A percentile compares a stretch with the other conserved stretches of the same genome.
Evolutionary conservation across 2,113 vertebrate species (phyloP).

Genomic region (Sylvilagus bachmani): DNA sequence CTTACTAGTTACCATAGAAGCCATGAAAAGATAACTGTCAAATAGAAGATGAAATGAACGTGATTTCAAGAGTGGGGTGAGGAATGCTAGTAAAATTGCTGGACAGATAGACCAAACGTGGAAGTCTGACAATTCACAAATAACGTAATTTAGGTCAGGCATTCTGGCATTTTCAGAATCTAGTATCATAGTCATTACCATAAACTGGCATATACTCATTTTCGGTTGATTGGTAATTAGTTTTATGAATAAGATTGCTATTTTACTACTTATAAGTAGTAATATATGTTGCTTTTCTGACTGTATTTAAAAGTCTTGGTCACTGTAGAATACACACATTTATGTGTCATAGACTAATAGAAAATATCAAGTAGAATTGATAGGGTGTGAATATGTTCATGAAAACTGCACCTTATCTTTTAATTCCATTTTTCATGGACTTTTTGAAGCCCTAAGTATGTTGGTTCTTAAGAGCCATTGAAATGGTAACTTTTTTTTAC

Average conservation of each 20-base stretch:
- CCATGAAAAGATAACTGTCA: neutral
- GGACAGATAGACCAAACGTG: neutral
- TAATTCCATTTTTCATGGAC: too few relatives aligned
- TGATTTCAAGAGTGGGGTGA: neutral
- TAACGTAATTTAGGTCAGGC: conserved; percentile 9
- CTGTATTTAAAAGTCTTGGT: conserved; percentile 9
- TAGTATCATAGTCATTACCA: neutral
- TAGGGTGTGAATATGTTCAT: too few relatives aligned
- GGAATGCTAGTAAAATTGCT: conserved; percentile 39
- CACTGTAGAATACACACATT: neutral
- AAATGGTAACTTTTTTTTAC: conserved; percentile 34
- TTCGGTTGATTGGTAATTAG: conserved; percentile 35
- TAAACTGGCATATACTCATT: conserved; percentile 28
- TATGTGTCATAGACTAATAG: neutral
- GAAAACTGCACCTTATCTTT: too few relatives aligned
- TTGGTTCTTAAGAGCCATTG: conserved; percentile 30
- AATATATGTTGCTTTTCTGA: neutral
- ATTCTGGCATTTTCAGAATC: neutral
- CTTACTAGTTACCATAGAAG: neutral
- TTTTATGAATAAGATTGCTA: neutral
- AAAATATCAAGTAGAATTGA: neutral
- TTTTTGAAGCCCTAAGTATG: neutral
- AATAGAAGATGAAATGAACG: neutral
- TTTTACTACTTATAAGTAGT: neutral
- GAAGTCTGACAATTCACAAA: neutral